Percentiles rank a stretch among this genome's conserved stretches.
Conservation (phyloP, 2,797 vertebrate species). For the Heterohyrax brucei region DNA sequence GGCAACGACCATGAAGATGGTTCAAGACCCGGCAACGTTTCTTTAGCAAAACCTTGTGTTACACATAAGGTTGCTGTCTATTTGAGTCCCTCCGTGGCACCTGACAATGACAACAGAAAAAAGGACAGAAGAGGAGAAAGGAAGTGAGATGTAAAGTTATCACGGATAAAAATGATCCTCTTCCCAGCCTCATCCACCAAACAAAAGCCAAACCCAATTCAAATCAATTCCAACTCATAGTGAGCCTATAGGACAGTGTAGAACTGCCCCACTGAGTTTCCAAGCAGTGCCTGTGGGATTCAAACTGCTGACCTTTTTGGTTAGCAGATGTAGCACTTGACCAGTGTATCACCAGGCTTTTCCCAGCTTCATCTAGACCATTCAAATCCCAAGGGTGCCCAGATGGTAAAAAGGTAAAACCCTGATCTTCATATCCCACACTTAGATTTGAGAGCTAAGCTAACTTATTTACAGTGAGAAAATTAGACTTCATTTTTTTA, state of each 20-base stretch:
- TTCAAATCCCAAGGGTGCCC: background rate
- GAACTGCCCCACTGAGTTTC: too few species aligned
- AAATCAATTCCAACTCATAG: too few species aligned
- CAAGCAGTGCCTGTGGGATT: too few species aligned
- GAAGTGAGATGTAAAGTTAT: background rate
- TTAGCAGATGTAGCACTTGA: too few species aligned
- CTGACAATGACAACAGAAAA: background rate
- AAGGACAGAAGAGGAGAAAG: background rate
- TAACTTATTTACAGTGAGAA: slow-evolving; percentile 15
- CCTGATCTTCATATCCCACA: background rate
- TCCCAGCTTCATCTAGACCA: background rate
- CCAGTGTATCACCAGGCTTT: background rate
- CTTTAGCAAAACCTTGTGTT: too few species aligned
- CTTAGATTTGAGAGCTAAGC: slow-evolving; percentile 24
- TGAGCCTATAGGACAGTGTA: too few species aligned
- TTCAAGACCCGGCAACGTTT: too few species aligned
- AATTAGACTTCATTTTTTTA: background rate
- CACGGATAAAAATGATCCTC: background rate
- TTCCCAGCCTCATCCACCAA: background rate
- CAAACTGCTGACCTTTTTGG: too few species aligned
- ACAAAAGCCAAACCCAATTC: too few species aligned
- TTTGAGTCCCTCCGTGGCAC: too few species aligned
- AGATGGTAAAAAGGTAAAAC: background rate
- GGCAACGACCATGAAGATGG: too few species aligned
- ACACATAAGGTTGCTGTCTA: too few species aligned